Percentiles rank a stretch among this genome's conserved stretches.
Evolutionary conservation across 2,797 vertebrate genomes (phyloP).

Genomic region (Tolypeutes matacus): DNA sequence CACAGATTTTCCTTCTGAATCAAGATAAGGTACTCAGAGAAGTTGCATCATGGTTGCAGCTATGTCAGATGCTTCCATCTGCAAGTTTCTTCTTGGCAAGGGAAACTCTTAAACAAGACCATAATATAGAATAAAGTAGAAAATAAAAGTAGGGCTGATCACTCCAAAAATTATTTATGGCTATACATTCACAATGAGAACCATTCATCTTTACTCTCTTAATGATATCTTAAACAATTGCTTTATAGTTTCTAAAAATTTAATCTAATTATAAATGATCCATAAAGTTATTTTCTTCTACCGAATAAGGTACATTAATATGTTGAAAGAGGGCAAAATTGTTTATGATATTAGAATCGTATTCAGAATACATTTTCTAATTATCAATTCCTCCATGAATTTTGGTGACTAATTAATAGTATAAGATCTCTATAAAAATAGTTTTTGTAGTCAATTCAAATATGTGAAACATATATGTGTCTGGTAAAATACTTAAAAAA

Average conservation of each 20-base stretch:
- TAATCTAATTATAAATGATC: too few species aligned
- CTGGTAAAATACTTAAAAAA: background rate
- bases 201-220: background rate
- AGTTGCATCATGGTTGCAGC: too few species aligned
- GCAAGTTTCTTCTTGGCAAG: too few species aligned
- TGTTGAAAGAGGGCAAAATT: background rate
- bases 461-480: background rate
- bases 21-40: background rate
- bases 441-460: background rate
- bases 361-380: background rate
- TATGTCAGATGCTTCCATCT: too few species aligned
- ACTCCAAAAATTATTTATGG: too few species aligned
- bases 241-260: too few species aligned
- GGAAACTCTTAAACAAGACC: too few species aligned
- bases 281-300: background rate
- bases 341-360: background rate
- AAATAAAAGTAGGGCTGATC: too few species aligned
- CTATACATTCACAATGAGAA: too few species aligned
- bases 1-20: background rate
- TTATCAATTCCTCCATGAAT: background rate
- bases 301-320: background rate
- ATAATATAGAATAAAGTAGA: too few species aligned
- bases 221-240: too few species aligned
- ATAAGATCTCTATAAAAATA: background rate
- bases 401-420: background rate